Evolutionary conservation across 2,797 vertebrate species (phyloP).

Genomic region (Sebastes itinus): DNA sequence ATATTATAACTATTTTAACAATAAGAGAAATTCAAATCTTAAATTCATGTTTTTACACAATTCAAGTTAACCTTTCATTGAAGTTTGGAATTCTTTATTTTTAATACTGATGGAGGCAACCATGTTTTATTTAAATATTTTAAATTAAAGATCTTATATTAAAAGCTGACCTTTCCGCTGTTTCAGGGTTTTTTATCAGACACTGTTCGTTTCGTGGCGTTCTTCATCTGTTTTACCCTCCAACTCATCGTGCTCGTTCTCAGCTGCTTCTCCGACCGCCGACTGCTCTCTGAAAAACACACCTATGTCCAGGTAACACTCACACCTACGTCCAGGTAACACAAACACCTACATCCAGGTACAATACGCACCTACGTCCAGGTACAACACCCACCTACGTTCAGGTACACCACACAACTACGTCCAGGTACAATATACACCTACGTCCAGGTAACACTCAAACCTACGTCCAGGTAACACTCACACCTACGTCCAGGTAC

Average conservation of each 20-base stretch:
- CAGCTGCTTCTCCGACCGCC: conserved; percentile 83
- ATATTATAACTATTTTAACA: background rate
- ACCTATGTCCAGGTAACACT: conserved; percentile 38
- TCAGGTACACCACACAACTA: too few relatives aligned
- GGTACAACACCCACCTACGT: too few relatives aligned
- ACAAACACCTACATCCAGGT: too few relatives aligned
- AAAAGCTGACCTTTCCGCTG: background rate
- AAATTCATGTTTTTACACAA: background rate
- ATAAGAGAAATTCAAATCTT: background rate
- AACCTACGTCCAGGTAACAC: too few relatives aligned
- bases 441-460: too few relatives aligned
- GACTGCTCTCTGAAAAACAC: conserved; percentile 71
- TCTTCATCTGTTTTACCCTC: conserved; percentile 80
- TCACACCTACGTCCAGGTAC: too few relatives aligned
- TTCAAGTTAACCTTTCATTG: background rate
- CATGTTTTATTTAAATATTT: background rate
- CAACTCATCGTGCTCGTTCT: conserved; percentile 80
- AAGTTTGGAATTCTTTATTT: background rate
- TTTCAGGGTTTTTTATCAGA: conserved; percentile 79
- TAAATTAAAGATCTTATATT: background rate
- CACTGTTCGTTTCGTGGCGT: conserved; percentile 61
- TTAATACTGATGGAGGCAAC: background rate
- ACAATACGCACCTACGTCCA: too few relatives aligned
- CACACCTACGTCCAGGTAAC: too few relatives aligned
- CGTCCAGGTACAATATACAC: too few relatives aligned